Percentiles rank a stretch among this genome's conserved stretches.
phyloP scores from a whole-genome alignment of 1,140 invertebrate genomes.

The Drosophila chauvacae region DNA sequence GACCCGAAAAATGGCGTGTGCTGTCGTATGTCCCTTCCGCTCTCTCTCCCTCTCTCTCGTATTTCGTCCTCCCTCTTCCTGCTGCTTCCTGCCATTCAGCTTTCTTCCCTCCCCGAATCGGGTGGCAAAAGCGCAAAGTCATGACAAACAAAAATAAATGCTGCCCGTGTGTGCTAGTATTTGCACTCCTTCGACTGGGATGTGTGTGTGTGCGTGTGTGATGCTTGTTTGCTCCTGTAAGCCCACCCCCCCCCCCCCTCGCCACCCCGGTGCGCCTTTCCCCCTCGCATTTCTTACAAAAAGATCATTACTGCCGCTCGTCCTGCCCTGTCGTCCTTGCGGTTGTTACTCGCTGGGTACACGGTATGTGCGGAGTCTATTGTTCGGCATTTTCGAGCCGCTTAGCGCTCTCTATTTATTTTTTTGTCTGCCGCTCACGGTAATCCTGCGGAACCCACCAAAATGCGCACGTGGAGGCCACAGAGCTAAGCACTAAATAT shows the following conservation, averaged over 20 bases:
- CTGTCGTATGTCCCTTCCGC: constrained; percentile 13
- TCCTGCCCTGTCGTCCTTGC: not conserved
- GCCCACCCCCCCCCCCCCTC: not conserved
- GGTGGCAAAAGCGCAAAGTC: constrained; percentile 73
- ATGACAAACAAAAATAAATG: constrained; percentile 54
- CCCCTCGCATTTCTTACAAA: constrained; percentile 52
- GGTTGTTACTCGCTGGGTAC: constrained; percentile 3
- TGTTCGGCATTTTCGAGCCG: constrained; percentile 72
- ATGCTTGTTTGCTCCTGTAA: constrained; percentile 57
- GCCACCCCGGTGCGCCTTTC: not conserved
- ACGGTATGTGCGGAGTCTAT: constrained; percentile 50
- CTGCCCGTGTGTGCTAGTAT: constrained; percentile 19
- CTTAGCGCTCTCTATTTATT: constrained; percentile 63
- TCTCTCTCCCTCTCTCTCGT: not conserved
- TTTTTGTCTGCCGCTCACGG: constrained; percentile 17
- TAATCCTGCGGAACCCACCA: constrained; percentile 21
- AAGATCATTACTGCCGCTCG: constrained; percentile 69
- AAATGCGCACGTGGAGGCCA: constrained; percentile 50
- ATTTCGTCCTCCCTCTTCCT: constrained; percentile 2
- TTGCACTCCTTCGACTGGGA: constrained; percentile 37
- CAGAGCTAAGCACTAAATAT: constrained; percentile 74
- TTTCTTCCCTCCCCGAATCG: constrained; percentile 1
- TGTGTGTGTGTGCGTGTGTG: constrained; percentile 24
- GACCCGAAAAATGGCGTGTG: constrained; percentile 39
- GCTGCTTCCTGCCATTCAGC: not conserved